Evolutionary conservation across 2,888 invertebrate species (phyloP).

Genomic region (Augochlorella aurata): DNA sequence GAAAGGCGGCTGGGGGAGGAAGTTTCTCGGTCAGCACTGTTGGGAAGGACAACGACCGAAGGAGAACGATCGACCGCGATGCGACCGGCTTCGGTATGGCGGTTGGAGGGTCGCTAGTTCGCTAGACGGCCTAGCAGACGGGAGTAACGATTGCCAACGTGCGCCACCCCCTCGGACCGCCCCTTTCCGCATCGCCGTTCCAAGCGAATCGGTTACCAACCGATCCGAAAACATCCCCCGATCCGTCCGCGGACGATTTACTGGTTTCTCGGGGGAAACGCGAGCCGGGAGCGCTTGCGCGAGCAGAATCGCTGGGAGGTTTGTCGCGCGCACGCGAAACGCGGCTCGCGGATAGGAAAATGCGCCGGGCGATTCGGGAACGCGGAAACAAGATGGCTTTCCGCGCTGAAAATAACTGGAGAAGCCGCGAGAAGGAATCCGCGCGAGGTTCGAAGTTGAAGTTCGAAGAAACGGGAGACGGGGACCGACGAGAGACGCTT

Average conservation of each 20-base stretch:
- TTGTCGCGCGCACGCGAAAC: neutral
- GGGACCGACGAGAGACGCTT: neutral
- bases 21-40: no score
- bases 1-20: no score
- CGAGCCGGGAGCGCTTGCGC: no score
- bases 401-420: neutral
- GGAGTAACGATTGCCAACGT: constrained; percentile 76
- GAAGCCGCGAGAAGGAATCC: no score
- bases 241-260: neutral
- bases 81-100: constrained; percentile 38
- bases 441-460: neutral
- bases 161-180: constrained; percentile 35
- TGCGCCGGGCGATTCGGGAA: neutral
- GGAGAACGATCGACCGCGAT: constrained; percentile 48
- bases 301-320: no score
- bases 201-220: constrained; percentile 52
- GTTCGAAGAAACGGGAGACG: neutral
- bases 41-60: no score
- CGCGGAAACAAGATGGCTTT: neutral
- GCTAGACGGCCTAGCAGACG: constrained; percentile 77
- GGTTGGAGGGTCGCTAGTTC: constrained; percentile 58
- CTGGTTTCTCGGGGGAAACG: no score
- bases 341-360: neutral
- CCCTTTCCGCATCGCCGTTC: constrained; percentile 40
- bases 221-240: constrained; percentile 62